Evolutionary conservation across 2,888 invertebrate species (phyloP), one percentile per base, ranked within the genome.

Genomic region (Coelogynopora nodosa): DNA sequence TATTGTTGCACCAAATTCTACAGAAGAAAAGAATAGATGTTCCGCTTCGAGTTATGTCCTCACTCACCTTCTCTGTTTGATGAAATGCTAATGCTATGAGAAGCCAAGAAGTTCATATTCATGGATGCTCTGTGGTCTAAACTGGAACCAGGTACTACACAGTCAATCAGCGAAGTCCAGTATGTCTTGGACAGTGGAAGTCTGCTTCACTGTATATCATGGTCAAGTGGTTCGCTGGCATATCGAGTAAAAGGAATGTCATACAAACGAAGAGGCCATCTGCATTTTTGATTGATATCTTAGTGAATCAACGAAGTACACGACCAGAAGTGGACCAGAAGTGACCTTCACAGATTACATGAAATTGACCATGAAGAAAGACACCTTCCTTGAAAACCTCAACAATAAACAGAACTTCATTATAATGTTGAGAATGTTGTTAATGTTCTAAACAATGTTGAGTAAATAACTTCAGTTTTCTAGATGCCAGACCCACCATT

Each of bases 391-490:
- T n/a, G n/a, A n/a, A n/a, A n/a, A n/a, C n/a, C n/a, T n/a, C 13
- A 84, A 86, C 49, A 90, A 90, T 88, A 90, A 89, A 83, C 88
- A 89, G 30, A 30, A 67, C 1, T 89, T 90, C 80, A 88, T 89
- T 0, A 67, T 87, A 27, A 10, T 89, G 23, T 85, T 89, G 27
- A 5, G n/a, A n/a, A n/a, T n/a, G n/a, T n/a, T n/a, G n/a, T n/a
- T n/a, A n/a, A n/a, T n/a, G n/a, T n/a, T n/a, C n/a, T n/a, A n/a
- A n/a, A n/a, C n/a, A n/a, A n/a, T n/a, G n/a, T n/a, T n/a, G n/a
- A n/a, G 84, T 28, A 67, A 81, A 23, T 88, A 87, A 2, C 84
- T 89, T 0, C 5, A 67, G 30, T 27, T 86, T n/a, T 2, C n/a
- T n/a, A n/a, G n/a, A n/a, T n/a, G n/a, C n/a, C 30, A 74, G 29